Evolutionary conservation across 2,113 vertebrate genomes (phyloP).

Genomic region (Otocyon megalotis): DNA sequence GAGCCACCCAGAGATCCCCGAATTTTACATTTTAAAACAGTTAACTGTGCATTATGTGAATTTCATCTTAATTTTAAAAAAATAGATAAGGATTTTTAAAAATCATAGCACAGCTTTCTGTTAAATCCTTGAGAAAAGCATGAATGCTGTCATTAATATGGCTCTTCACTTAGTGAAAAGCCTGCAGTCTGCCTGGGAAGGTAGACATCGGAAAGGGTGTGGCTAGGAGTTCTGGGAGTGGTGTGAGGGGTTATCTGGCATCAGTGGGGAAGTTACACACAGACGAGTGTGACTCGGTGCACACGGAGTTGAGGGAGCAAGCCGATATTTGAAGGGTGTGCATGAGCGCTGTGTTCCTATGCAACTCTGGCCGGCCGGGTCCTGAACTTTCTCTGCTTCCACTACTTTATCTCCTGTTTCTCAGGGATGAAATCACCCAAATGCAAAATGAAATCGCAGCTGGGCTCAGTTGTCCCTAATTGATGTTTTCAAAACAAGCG

Average conservation of each 20-base stretch:
- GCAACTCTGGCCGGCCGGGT: rapidly evolving
- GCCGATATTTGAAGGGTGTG: neutral
- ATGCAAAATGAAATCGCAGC: too few species aligned
- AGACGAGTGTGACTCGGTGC: rapidly evolving
- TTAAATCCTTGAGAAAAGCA: neutral
- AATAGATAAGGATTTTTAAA: neutral
- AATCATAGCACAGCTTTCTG: neutral
- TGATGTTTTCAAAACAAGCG: neutral
- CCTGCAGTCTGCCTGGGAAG: rapidly evolving
- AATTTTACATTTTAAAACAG: neutral
- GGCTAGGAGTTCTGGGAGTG: neutral
- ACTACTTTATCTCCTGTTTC: neutral
- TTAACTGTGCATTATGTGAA: neutral
- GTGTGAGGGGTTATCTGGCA: rapidly evolving
- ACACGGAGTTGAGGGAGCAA: neutral
- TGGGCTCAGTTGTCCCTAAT: rapidly evolving
- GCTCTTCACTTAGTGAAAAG: rapidly evolving
- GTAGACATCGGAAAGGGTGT: rapidly evolving
- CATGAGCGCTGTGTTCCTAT: rapidly evolving
- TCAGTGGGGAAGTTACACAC: rapidly evolving
- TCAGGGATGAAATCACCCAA: rapidly evolving
- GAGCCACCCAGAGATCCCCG: too few species aligned
- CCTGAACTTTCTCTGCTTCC: neutral
- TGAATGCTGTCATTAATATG: rapidly evolving
- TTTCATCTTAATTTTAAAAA: neutral